Conservation (phyloP, 2,113 vertebrate species). For the Galemys pyrenaicus region DNA sequence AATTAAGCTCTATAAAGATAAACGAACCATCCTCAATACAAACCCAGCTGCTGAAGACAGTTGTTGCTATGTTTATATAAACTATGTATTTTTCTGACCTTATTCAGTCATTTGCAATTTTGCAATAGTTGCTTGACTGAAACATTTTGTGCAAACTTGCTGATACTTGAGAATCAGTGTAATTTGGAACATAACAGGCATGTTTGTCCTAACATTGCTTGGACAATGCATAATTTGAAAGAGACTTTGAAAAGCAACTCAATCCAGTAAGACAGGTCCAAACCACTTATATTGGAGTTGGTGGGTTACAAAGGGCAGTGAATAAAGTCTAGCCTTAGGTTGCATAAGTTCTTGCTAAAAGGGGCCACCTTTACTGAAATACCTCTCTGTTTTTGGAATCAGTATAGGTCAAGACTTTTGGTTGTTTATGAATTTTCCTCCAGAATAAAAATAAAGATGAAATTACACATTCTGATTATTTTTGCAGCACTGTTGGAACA, state of each 20-base stretch:
- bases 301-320: neutral
- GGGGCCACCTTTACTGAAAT: neutral
- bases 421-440: conserved; percentile 17
- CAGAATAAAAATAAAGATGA: conserved; percentile 14
- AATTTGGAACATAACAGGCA: neutral
- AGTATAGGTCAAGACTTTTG: neutral
- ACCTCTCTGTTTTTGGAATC: conserved; percentile 5
- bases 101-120: neutral
- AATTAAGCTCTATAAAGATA: neutral
- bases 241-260: neutral
- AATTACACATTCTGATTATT: neutral
- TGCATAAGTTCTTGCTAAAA: neutral
- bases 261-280: neutral
- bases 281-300: neutral
- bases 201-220: neutral
- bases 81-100: neutral
- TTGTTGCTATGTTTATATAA: neutral
- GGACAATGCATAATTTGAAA: neutral
- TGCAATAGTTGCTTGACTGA: neutral
- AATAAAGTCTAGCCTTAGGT: neutral
- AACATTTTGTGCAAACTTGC: neutral
- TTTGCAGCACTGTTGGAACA: neutral
- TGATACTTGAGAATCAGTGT: neutral
- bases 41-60: conserved; percentile 14
- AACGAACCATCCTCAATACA: conserved; percentile 9